Evolutionary conservation across 2,797 vertebrate genomes (phyloP).

Genomic region (Amazona ochrocephala): DNA sequence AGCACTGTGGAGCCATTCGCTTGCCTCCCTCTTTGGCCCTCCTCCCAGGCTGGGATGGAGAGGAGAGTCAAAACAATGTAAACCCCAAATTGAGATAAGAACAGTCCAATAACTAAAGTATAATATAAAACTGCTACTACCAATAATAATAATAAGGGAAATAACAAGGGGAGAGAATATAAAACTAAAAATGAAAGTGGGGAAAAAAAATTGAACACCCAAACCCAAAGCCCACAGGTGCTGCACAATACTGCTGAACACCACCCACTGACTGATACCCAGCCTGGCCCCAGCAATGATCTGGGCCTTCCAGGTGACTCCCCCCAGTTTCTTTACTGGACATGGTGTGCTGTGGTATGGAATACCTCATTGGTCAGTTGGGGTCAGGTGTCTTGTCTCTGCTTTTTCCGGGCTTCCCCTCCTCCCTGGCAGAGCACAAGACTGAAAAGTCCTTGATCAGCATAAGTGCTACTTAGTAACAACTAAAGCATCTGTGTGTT

Average conservation of each 20-base stretch:
- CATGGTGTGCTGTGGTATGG: background rate
- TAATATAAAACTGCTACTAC: background rate
- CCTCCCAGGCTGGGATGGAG: background rate
- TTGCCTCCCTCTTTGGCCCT: background rate
- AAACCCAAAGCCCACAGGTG: background rate
- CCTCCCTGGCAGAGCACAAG: too few species aligned
- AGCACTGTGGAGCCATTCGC: background rate
- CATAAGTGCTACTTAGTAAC: background rate
- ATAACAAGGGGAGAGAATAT: background rate
- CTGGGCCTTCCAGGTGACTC: background rate
- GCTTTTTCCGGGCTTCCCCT: background rate
- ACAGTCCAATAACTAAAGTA: background rate
- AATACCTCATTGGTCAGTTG: background rate
- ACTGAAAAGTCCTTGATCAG: background rate
- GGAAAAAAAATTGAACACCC: accelerated
- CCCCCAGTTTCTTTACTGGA: background rate
- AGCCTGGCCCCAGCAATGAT: background rate
- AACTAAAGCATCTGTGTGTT: background rate
- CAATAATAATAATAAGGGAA: background rate
- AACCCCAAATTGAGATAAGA: background rate
- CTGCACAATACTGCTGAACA: background rate
- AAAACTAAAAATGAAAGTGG: background rate
- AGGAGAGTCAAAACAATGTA: background rate
- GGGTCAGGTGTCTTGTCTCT: background rate
- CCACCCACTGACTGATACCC: background rate